Conservation (phyloP, 2,888 invertebrate genomes). For the Cartodere bifasciata region DNA sequence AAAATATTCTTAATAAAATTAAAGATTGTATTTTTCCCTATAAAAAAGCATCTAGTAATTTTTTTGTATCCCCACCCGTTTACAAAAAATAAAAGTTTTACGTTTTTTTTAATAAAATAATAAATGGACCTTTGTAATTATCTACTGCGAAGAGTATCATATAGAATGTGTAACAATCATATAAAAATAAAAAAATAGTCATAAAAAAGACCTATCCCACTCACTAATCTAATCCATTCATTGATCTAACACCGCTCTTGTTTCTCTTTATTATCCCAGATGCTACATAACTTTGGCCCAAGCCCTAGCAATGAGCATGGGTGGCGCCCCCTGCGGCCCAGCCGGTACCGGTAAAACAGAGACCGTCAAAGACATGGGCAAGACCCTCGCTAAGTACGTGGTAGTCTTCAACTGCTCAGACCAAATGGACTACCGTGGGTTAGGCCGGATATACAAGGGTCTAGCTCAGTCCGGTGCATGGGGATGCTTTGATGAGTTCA, state of each 20-base stretch:
- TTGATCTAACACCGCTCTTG: constrained; percentile 3
- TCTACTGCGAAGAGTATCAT: too few relatives aligned
- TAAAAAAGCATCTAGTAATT: too few relatives aligned
- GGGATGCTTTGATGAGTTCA: constrained; percentile 98
- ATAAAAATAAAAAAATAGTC: too few relatives aligned
- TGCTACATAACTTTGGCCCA: constrained; percentile 96
- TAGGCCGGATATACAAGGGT: constrained; percentile 92
- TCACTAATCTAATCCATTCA: too few relatives aligned
- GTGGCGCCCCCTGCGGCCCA: constrained; percentile 91
- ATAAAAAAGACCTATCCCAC: too few relatives aligned
- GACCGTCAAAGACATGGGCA: constrained; percentile 96
- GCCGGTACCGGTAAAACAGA: constrained; percentile 99
- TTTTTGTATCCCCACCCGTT: too few relatives aligned
- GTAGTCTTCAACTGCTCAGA: constrained; percentile 96
- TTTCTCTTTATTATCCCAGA: constrained; percentile 36
- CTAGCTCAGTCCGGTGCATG: constrained; percentile 91
- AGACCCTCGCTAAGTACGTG: constrained; percentile 92
- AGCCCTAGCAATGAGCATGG: constrained; percentile 91
- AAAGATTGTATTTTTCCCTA: too few relatives aligned
- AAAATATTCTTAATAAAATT: too few relatives aligned
- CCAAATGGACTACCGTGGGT: constrained; percentile 95
- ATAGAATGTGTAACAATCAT: too few relatives aligned
- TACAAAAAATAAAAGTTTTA: too few relatives aligned
- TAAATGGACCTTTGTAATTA: too few relatives aligned
- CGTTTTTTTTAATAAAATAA: too few relatives aligned